Evolutionary conservation across 2,888 invertebrate genomes (phyloP).

Genomic region (Oxytorus armatus): DNA sequence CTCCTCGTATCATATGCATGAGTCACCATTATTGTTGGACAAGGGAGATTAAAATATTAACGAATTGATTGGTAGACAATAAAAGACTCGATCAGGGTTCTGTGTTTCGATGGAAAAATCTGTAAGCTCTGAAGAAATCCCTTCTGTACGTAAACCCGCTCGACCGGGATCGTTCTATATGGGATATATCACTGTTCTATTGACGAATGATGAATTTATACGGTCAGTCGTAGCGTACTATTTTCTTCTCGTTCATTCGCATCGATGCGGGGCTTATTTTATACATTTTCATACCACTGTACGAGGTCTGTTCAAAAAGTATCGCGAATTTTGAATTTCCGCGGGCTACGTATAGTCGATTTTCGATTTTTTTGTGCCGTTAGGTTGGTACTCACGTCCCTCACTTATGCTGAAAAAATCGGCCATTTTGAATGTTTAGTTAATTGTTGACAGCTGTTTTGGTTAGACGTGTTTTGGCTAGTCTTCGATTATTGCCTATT

Average conservation of each 20-base stretch:
- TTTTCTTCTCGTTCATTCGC: neutral
- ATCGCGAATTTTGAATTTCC: too few relatives aligned
- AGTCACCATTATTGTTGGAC: neutral
- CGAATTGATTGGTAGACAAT: too few relatives aligned
- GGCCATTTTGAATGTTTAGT: too few relatives aligned
- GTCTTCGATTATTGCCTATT: too few relatives aligned
- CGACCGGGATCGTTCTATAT: neutral
- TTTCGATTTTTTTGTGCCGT: too few relatives aligned
- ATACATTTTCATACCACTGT: too few relatives aligned
- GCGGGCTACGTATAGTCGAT: too few relatives aligned
- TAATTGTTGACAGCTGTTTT: too few relatives aligned
- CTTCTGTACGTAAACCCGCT: neutral
- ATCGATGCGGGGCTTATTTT: neutral
- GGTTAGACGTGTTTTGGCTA: too few relatives aligned
- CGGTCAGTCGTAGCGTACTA: neutral
- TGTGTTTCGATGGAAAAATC: neutral
- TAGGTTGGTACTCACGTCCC: too few relatives aligned
- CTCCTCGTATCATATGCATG: neutral
- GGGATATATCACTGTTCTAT: neutral
- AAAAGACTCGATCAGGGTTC: conserved; percentile 16
- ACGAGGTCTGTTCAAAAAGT: too few relatives aligned
- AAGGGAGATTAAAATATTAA: neutral
- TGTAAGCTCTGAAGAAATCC: neutral
- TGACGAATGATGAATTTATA: conserved; percentile 10
- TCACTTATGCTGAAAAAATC: too few relatives aligned